Base-by-base conservation (phyloP, 2,888 invertebrate species). In the Danaus chrysippus region DNA sequence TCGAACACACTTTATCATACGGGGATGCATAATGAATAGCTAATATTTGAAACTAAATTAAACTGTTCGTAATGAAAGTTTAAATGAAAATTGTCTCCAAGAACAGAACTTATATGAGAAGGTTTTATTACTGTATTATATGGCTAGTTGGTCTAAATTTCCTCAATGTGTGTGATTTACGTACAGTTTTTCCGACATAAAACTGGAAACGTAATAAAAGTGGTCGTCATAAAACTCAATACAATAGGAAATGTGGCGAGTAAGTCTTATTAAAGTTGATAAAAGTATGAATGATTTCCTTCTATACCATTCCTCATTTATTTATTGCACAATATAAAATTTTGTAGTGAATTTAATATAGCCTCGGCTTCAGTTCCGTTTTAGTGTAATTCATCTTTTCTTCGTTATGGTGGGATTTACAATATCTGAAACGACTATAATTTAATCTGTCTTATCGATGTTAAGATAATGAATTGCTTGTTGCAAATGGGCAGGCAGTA, bases 1-100 rank as follows among this genome's bases (percentile, higher is more conserved):
- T 78, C 79, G 61, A 63, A 65, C 61, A 69, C 17, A 49, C 49
- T 49, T 49, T 17, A 49, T 49, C 17, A 49, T 49, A n/a, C 46
- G 15, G 23, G 23, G 23, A 1, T 34, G 23, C 2, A 34, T 34
- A 34, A 34, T 3, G 46, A 46, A 46, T 15, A n/a, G 49, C 15
- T 17, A 46, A 46, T 46, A 49, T 17, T 49, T 49, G 15, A 17
- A 49, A 10, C 49, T 49, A 10, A 49, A 49, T 10, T 46, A 9
- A 9, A 13, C n/a, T 17, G 23, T 49, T 49, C 15, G 15, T 17
- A 49, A 10, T 9, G 3, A 10, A 17, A 9, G 17, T 17, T 17
- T 49, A 10, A 17, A 49, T 49, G 10, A 49, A 10, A 17, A 49
- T n/a, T 10, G 5, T 17, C 9, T 9, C 17, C 17, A 10, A 17